Evolutionary conservation across 2,113 vertebrate species (phyloP), one percentile per base, ranked within the genome.

Genomic region (Bubo scandiacus): DNA sequence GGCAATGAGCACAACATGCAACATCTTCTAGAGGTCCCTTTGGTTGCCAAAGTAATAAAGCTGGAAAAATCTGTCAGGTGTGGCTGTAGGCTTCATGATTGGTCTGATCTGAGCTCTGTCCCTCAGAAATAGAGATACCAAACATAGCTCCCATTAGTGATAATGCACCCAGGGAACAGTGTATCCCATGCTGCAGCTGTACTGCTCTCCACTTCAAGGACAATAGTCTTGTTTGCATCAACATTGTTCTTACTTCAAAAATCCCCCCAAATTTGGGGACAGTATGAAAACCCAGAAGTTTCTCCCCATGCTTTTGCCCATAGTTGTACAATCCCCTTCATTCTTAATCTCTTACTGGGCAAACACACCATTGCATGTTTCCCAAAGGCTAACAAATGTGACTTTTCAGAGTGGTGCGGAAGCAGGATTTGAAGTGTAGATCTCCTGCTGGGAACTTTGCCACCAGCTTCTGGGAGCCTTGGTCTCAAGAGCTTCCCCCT

Each of bases 111-210:
- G n/a, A 51, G 21, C 52, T 65, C 26, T 66, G 55, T 21, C 29
- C 62, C 15, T 52, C 47, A 66, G 58, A 47, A 84, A 62, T 1
- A 29, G 75, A 74, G 77, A 57, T 57, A 51, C 17, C 21, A 45
- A 51, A 42, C 27, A 3, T 2, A 57, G 32, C n/a, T 82, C 9
- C 22, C 1, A 1, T 29, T 15, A 8, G 23, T 29, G 34, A 10
- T 10, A 7, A 23, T 9, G 78, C n/a, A 32, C 65, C 10, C 38
- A 38, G 73, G 55, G 45, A 61, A 5, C 25, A 29, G 57, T 9
- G 22, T 9, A 21, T 10, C 34, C 13, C 40, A 19, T 5, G 6
- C 42, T 68, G 68, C 25, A 45, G 52, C 47, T 36, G 34, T 34
- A 9, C 22, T 58, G 67, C 45, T 45, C 27, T 19, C 34, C 20